Evolutionary conservation across 2,797 vertebrate genomes (phyloP).

Genomic region (Tarsius wallacei): DNA sequence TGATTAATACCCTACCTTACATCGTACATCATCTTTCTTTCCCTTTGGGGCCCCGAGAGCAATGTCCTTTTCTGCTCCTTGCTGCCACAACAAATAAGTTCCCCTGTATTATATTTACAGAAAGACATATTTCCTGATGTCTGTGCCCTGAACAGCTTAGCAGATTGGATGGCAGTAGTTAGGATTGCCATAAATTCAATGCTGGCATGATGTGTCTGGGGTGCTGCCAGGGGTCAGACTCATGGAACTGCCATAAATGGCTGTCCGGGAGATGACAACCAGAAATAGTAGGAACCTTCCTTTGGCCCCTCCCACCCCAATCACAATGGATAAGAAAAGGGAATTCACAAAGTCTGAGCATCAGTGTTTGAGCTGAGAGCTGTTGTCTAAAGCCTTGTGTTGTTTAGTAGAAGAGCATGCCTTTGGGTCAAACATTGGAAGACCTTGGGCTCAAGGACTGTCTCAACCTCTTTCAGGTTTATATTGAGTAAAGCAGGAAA

Average conservation of each 20-base stretch:
- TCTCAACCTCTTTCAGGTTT: not conserved
- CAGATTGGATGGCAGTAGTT: slow-evolving; percentile 84
- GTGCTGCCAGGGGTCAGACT: slow-evolving; percentile 76
- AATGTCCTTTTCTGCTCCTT: slow-evolving; percentile 89
- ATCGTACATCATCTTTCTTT: slow-evolving; percentile 89
- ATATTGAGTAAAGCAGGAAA: not conserved
- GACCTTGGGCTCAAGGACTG: not conserved
- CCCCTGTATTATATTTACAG: slow-evolving; percentile 91
- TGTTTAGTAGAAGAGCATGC: not conserved
- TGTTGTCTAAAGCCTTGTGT: not conserved
- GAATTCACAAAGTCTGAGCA: not conserved
- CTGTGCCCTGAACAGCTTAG: slow-evolving; percentile 85
- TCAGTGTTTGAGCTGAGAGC: not conserved
- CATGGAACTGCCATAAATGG: slow-evolving; percentile 64
- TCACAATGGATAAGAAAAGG: not conserved
- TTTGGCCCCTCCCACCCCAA: not conserved
- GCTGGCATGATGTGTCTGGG: slow-evolving; percentile 75
- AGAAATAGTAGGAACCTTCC: slow-evolving; percentile 61
- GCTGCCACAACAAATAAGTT: slow-evolving; percentile 90
- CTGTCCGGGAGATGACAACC: slow-evolving; percentile 58
- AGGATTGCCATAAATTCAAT: slow-evolving; percentile 84
- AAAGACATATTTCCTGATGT: slow-evolving; percentile 88
- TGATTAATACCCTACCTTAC: slow-evolving; percentile 91
- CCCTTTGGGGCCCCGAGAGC: slow-evolving; percentile 83
- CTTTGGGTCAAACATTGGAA: not conserved